Percentiles rank a stretch among this genome's conserved stretches.
These are phyloP conservation scores for Caenorhabditis sinica DNA, from an alignment of 2,888 invertebrate genomes.

Conservation along the genomic window DNA sequence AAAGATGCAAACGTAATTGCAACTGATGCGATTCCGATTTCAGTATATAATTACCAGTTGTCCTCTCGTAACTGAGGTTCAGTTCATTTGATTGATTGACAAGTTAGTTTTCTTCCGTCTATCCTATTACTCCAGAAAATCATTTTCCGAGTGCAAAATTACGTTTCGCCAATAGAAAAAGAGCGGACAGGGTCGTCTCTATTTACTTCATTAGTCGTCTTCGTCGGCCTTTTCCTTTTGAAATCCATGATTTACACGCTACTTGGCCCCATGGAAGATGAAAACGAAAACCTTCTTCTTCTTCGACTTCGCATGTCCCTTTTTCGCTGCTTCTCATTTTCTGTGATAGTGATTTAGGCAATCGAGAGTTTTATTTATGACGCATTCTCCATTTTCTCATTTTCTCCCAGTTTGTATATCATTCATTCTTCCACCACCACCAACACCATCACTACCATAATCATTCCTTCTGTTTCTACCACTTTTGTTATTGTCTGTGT, in stretches of 20 bases:
- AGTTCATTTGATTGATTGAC: conserved; percentile 66
- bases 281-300: conserved; percentile 34
- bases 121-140: conserved; percentile 16
- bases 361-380: conserved; percentile 64
- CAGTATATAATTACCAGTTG: conserved; percentile 60
- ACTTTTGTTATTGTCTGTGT: conserved; percentile 49
- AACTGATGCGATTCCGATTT: conserved; percentile 56
- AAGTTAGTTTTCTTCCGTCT: conserved; percentile 37
- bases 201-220: conserved; percentile 51
- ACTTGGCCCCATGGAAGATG: conserved; percentile 37
- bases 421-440: conserved; percentile 43
- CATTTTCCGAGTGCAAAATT: conserved; percentile 51
- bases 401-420: conserved; percentile 50
- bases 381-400: conserved; percentile 24
- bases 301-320: conserved; percentile 14
- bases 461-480: background rate
- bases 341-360: conserved; percentile 63
- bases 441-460: background rate
- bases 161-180: conserved; percentile 10
- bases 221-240: conserved; percentile 50
- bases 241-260: conserved; percentile 59
- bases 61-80: conserved; percentile 18
- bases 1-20: conserved; percentile 36
- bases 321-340: conserved; percentile 5
- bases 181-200: conserved; percentile 32